Base-by-base conservation (phyloP, 2,888 invertebrate genomes). In the Notocelia uddmanniana region DNA sequence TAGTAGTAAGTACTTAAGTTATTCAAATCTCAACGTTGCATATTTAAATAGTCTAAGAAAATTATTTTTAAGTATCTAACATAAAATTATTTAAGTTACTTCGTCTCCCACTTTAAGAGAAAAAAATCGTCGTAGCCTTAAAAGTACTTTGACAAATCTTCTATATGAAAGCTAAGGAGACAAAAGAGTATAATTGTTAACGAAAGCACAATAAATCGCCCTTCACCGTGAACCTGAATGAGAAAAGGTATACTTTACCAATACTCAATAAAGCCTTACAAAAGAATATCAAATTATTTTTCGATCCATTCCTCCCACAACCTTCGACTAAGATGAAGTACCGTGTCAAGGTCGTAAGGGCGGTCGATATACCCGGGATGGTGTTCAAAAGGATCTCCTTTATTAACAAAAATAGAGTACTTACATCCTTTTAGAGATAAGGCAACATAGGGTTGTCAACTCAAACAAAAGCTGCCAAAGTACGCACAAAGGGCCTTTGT, bases 271-370 rank as follows among this genome's bases (percentile, higher is more conserved):
- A 67, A 71, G 48, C 34, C 23, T 31, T 19, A 67, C 55, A 68
- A 67, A 60, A 60, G 26, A 19, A 45, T 62, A 57, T 62, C 18
- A 18, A 48, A 55, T 50, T 57, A 62, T 72, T 57, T 66, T 31
- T 48, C 31, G 26, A 67, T 60, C 37, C 55, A 55, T 72, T 71
- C 48, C 67, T 5, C 31, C 23, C 23, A 21, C 52, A 62, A 48
- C 67, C 45, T 67, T 60, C 26, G 48, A 37, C 54, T 41, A 18
- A 48, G 54, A 60, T 18, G 67, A 67, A 60, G 60, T 37, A 19
- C 37, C 50, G 54, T 67, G 60, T 62, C 72, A 72, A 72, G 67
- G 72, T 48, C 67, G 54, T 34, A 21, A 48, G 60, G 66, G 37
- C 52, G 67, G 26, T 57, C 67, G 62, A 68, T 67, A 66, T 13